Conservation (phyloP, 1,140 invertebrate genomes). For the Acyrthosiphon pisum region DNA sequence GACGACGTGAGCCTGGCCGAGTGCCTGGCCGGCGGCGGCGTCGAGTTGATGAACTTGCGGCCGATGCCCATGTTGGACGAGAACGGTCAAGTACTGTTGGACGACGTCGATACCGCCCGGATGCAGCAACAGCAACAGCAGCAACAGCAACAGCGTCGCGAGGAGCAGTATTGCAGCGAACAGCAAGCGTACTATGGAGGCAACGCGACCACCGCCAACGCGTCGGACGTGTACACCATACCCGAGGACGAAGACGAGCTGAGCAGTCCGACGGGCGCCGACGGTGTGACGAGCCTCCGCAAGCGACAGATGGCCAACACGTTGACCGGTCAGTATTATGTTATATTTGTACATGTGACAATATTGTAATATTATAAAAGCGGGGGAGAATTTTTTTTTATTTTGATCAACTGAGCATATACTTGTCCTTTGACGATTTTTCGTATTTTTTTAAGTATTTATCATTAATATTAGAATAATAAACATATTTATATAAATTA, state of each 20-base stretch:
- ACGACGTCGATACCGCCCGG: not conserved
- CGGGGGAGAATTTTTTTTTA: too few relatives aligned
- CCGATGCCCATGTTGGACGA: slow-evolving; percentile 48
- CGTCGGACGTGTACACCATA: slow-evolving; percentile 66
- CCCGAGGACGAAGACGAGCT: slow-evolving; percentile 68
- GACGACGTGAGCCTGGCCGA: slow-evolving; percentile 57
- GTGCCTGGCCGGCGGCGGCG: slow-evolving; percentile 41
- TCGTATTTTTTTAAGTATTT: too few relatives aligned
- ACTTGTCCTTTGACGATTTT: too few relatives aligned
- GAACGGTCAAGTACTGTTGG: slow-evolving; percentile 36
- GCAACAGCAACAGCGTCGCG: slow-evolving; percentile 57
- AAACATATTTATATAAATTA: too few relatives aligned
- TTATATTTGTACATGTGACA: not conserved
- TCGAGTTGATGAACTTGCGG: slow-evolving; percentile 30
- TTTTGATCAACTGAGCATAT: too few relatives aligned
- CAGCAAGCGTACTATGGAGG: slow-evolving; percentile 64
- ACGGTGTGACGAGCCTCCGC: slow-evolving; percentile 65
- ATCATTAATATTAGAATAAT: too few relatives aligned
- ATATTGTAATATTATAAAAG: too few relatives aligned
- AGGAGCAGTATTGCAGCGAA: slow-evolving; percentile 51
- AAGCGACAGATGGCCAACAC: slow-evolving; percentile 60
- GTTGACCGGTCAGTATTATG: slow-evolving; percentile 7
- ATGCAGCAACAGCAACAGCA: slow-evolving; percentile 57
- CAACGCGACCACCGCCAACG: slow-evolving; percentile 62
- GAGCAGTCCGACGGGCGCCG: slow-evolving; percentile 65